Conservation (phyloP, 2,797 vertebrate genomes). For the Argya squamiceps region DNA sequence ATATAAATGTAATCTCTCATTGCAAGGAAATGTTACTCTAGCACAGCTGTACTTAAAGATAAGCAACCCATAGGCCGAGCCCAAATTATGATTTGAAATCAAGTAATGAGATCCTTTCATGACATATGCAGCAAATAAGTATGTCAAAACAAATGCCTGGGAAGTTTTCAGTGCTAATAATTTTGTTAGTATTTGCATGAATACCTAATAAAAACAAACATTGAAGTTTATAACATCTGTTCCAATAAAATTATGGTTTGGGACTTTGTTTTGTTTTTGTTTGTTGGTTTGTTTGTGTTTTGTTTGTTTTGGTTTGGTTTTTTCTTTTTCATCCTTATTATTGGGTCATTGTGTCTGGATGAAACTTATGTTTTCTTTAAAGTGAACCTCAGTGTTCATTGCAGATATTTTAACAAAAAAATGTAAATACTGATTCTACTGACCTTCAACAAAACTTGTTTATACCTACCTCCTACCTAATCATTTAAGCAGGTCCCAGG, state of each 20-base stretch:
- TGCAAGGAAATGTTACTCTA: not conserved
- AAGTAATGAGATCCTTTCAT: conserved; percentile 37
- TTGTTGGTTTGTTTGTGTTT: not conserved
- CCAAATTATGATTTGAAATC: conserved; percentile 39
- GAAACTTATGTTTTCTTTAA: not conserved
- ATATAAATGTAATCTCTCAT: not conserved
- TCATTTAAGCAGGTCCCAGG: not conserved
- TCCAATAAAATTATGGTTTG: not conserved
- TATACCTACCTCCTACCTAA: not conserved
- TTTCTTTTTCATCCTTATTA: not conserved
- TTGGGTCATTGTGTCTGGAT: not conserved
- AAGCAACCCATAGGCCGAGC: conserved; percentile 33
- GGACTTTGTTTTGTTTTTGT: not conserved
- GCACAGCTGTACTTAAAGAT: not conserved
- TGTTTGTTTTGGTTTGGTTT: not conserved
- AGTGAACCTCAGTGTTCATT: not conserved
- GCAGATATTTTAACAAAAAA: not conserved
- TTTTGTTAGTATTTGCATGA: conserved; percentile 12
- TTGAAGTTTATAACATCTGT: not conserved
- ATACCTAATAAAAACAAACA: not conserved
- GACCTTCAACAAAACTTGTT: not conserved
- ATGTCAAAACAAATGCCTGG: conserved; percentile 35
- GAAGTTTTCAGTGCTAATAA: conserved; percentile 7
- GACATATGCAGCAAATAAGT: conserved; percentile 15
- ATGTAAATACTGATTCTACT: not conserved